A percentile compares a stretch with the other conserved stretches of the same genome.
These are phyloP conservation scores for Tethya wilhelma DNA, from an alignment of 37 sponge, comb jelly and placozoan species.

Conservation along the genomic window DNA sequence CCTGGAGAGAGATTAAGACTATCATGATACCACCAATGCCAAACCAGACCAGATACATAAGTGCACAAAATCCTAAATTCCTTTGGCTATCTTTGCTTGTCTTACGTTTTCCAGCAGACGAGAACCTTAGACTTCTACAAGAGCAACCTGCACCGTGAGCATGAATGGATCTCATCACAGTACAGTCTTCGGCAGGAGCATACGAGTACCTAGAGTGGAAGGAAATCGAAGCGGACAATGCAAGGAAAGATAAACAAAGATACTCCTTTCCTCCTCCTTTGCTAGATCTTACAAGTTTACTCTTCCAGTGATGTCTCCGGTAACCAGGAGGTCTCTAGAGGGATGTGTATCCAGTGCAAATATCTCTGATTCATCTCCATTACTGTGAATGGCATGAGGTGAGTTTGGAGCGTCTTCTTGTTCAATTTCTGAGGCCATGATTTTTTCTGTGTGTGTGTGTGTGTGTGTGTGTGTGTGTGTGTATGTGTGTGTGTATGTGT, in stretches of 20 bases:
- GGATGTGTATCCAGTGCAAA: slow-evolving; percentile 56
- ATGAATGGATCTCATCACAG: background rate
- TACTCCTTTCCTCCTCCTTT: background rate
- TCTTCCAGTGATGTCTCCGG: slow-evolving; percentile 49
- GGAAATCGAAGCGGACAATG: background rate
- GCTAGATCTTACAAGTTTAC: slow-evolving; percentile 41
- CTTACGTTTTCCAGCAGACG: slow-evolving; percentile 55
- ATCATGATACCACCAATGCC: background rate
- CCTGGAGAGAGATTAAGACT: slow-evolving; percentile 20
- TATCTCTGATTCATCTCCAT: slow-evolving; percentile 9
- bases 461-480: slow-evolving; percentile 68
- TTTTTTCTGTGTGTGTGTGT: slow-evolving; percentile 8
- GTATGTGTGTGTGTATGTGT: slow-evolving; percentile 57
- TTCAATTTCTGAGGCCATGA: background rate
- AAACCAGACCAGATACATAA: background rate
- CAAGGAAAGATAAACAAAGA: slow-evolving; percentile 1
- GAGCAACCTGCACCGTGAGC: slow-evolving; percentile 20
- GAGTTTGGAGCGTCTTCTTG: background rate
- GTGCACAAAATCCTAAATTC: no score
- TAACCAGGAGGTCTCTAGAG: slow-evolving; percentile 12
- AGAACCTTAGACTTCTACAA: slow-evolving; percentile 56
- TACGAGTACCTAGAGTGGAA: slow-evolving; percentile 27
- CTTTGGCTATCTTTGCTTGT: no score
- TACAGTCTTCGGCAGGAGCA: slow-evolving; percentile 15
- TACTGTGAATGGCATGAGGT: slow-evolving; percentile 9